phyloP scores from a whole-genome alignment of 37 sponge, comb jelly and placozoan species.

The Diacarnus erythraeanus region DNA sequence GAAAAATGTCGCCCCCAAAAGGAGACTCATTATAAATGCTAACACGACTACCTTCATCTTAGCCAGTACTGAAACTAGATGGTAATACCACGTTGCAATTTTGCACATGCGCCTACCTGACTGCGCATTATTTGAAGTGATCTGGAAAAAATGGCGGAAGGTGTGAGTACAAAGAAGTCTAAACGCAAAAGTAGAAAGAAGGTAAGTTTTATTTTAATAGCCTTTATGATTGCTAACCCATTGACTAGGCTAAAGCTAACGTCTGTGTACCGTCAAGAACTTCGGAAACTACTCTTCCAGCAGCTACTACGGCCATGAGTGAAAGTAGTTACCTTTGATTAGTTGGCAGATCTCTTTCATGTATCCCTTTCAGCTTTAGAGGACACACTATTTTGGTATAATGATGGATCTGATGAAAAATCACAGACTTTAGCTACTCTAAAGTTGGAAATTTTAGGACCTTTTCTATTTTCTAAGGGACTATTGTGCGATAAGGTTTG shows the following conservation, averaged over 20 bases:
- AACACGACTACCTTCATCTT: conserved; percentile 8
- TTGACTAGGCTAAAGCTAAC: not conserved
- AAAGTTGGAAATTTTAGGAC: conserved; percentile 18
- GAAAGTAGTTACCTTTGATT: not conserved
- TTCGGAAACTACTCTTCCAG: not conserved
- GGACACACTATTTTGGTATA: not conserved
- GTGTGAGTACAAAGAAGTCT: not conserved
- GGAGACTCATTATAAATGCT: not conserved
- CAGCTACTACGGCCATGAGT: not conserved
- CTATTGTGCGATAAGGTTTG: conserved; percentile 33
- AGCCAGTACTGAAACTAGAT: not conserved
- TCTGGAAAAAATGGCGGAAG: not conserved
- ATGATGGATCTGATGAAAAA: not conserved
- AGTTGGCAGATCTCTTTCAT: not conserved
- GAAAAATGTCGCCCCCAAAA: too few species aligned
- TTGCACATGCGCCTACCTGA: too few species aligned
- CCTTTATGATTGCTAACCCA: too few species aligned
- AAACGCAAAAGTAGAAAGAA: not conserved
- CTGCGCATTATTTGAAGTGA: not conserved
- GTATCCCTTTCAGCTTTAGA: not conserved
- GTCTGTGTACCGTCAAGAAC: not conserved
- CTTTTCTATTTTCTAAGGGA: conserved; percentile 40
- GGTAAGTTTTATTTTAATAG: not conserved
- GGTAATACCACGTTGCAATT: too few species aligned
- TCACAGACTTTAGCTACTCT: not conserved